These are phyloP conservation scores for Spea hammondii DNA, from an alignment of 2,797 vertebrate genomes.

Conservation along the genomic window DNA sequence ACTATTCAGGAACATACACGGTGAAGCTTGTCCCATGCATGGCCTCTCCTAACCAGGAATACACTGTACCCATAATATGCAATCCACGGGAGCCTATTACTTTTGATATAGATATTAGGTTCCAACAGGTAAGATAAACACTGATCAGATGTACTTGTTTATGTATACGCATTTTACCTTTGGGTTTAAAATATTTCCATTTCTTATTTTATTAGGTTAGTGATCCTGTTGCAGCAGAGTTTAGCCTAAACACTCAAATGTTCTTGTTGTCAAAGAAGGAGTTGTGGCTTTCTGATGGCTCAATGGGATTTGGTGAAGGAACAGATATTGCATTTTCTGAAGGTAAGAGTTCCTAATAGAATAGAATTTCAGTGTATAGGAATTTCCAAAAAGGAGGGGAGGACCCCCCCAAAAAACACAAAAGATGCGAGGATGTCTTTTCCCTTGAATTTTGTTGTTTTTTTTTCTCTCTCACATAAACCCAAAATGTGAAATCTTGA, in stretches of 20 bases:
- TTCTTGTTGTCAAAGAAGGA: slow-evolving; percentile 80
- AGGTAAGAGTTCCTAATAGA: slow-evolving; percentile 59
- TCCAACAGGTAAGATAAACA: slow-evolving; percentile 76
- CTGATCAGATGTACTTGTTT: background rate
- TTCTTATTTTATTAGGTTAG: slow-evolving; percentile 69
- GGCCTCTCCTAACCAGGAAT: slow-evolving; percentile 76
- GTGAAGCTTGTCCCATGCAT: slow-evolving; percentile 78
- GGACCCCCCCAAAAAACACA: too few relatives aligned
- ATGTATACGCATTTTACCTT: background rate
- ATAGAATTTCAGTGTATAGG: background rate
- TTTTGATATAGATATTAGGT: slow-evolving; percentile 83
- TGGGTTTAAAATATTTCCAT: background rate
- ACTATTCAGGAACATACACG: slow-evolving; percentile 82
- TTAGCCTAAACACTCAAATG: slow-evolving; percentile 83
- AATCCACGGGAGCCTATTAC: slow-evolving; percentile 76
- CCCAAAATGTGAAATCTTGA: too few relatives aligned
- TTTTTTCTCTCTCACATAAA: too few relatives aligned
- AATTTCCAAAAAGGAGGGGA: too few relatives aligned
- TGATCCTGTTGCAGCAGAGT: slow-evolving; percentile 81
- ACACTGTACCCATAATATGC: slow-evolving; percentile 75
- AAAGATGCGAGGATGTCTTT: too few relatives aligned
- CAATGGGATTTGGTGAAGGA: slow-evolving; percentile 81
- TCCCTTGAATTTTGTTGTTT: too few relatives aligned
- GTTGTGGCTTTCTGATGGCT: slow-evolving; percentile 80
- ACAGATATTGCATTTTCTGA: slow-evolving; percentile 77